Conservation (phyloP, 64 coral and sea anemone species). For the Anthopleura sola region DNA sequence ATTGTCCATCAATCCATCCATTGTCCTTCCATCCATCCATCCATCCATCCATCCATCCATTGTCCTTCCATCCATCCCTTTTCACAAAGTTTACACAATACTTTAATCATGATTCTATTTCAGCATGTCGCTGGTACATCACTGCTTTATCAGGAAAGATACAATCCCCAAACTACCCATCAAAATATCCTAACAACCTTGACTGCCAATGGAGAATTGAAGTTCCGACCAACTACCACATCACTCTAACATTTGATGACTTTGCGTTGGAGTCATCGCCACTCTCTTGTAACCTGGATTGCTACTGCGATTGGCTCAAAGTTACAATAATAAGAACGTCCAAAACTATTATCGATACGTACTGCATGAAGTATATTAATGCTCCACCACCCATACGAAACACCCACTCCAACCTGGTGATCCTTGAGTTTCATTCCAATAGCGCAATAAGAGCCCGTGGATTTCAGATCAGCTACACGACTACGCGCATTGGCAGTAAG, state of each 20-base stretch:
- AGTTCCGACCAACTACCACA: slow-evolving; percentile 33
- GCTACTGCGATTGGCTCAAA: slow-evolving; percentile 48
- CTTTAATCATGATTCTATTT: background rate
- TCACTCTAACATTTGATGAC: slow-evolving; percentile 43
- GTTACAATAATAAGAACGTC: background rate
- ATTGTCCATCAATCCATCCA: background rate
- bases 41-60: background rate
- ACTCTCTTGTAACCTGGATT: slow-evolving; percentile 12
- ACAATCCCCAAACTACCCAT: slow-evolving; percentile 51
- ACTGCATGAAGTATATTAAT: background rate
- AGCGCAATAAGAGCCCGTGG: background rate
- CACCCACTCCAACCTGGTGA: background rate
- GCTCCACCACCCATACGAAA: background rate
- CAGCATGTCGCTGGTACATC: background rate
- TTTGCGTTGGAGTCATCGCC: slow-evolving; percentile 41
- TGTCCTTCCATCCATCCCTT: background rate
- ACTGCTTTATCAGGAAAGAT: slow-evolving; percentile 29
- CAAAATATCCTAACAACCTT: slow-evolving; percentile 28
- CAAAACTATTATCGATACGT: background rate
- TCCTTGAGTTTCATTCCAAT: background rate
- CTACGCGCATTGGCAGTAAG: background rate
- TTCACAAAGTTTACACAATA: background rate
- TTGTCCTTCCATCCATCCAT: background rate
- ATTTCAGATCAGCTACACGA: background rate
- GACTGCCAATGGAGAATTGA: slow-evolving; percentile 69